phyloP scores from a whole-genome alignment of 2,797 vertebrate genomes.

The Crocodylus rhombifer region DNA sequence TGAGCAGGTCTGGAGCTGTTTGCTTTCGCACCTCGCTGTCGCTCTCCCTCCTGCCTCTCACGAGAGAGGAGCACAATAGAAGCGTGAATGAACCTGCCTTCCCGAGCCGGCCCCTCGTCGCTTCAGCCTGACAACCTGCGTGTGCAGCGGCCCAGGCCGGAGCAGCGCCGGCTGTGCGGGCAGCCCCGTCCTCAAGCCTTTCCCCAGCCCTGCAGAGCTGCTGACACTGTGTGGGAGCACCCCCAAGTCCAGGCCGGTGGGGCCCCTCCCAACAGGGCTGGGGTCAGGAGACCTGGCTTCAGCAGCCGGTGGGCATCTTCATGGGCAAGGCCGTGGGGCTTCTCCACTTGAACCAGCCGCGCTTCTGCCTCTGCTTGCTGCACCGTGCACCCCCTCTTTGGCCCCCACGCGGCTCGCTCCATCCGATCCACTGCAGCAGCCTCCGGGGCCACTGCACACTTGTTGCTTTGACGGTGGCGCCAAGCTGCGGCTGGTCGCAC shows the following conservation, averaged over 20 bases:
- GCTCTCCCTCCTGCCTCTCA: constrained; percentile 28
- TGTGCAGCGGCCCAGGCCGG: neutral
- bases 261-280: neutral
- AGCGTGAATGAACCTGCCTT: constrained; percentile 59
- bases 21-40: constrained; percentile 48
- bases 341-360: neutral
- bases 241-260: too few relatives aligned
- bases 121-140: too few relatives aligned
- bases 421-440: too few relatives aligned
- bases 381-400: neutral
- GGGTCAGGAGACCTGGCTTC: neutral
- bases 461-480: neutral
- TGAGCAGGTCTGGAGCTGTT: constrained; percentile 62
- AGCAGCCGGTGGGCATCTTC: neutral
- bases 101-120: neutral
- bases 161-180: accelerated
- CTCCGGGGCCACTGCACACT: neutral
- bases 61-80: constrained; percentile 50
- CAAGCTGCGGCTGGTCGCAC: neutral
- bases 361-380: neutral
- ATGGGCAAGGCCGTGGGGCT: neutral
- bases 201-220: neutral
- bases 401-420: neutral
- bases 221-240: too few relatives aligned
- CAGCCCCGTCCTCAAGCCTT: neutral